phyloP scores from a whole-genome alignment of 2,888 invertebrate genomes.

The Perizoma flavofasciatum region DNA sequence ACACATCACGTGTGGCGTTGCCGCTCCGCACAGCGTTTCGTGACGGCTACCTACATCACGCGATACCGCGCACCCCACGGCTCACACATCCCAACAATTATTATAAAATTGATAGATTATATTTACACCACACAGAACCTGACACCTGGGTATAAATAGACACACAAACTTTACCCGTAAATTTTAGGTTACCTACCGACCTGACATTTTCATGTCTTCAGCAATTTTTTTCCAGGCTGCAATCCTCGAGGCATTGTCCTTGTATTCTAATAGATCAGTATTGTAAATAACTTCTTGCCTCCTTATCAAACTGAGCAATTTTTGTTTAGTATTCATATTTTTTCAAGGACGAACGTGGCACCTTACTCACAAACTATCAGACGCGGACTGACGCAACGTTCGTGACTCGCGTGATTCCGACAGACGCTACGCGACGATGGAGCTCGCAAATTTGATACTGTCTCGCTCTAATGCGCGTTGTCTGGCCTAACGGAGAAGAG shows the following conservation, averaged over 20 bases:
- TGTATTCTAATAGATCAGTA: constrained; percentile 8
- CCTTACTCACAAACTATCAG: constrained; percentile 4
- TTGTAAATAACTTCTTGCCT: constrained; percentile 13
- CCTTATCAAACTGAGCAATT: constrained; percentile 12
- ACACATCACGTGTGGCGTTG: constrained; percentile 15
- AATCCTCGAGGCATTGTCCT: constrained; percentile 12
- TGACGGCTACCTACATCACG: constrained; percentile 2
- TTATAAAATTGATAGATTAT: neutral
- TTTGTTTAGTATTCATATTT: constrained; percentile 8
- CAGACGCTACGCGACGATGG: constrained; percentile 3
- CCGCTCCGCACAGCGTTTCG: constrained; percentile 9
- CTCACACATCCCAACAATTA: neutral
- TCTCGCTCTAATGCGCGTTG: constrained; percentile 10
- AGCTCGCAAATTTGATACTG: constrained; percentile 4
- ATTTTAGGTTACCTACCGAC: neutral
- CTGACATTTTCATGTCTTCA: constrained; percentile 13
- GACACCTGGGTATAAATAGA: too few relatives aligned
- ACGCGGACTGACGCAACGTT: constrained; percentile 15
- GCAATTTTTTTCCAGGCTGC: constrained; percentile 18
- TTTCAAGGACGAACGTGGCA: neutral
- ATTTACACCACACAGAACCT: too few relatives aligned
- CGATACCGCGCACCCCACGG: neutral
- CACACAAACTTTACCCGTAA: too few relatives aligned
- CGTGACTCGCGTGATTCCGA: neutral
- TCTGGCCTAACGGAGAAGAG: too few relatives aligned